Conservation (phyloP, 2,797 vertebrate genomes). For the Arremon aurantiirostris region DNA sequence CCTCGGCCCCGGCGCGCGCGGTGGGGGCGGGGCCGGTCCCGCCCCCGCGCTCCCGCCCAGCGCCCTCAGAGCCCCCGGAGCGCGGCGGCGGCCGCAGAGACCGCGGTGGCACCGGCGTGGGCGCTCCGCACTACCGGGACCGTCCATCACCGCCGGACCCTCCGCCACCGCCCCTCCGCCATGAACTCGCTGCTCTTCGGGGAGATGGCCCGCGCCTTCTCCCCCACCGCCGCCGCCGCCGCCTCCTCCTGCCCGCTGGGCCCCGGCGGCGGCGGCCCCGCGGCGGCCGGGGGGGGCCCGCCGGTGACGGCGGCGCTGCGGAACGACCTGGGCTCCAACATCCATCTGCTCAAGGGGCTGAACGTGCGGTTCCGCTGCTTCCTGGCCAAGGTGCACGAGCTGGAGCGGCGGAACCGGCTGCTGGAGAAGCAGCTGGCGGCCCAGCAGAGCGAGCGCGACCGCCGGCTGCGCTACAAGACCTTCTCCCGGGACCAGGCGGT, state of each 20-base stretch:
- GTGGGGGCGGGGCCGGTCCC: not conserved
- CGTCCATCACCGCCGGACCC: not conserved
- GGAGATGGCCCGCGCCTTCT: slow-evolving; percentile 75
- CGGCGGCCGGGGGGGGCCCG: slow-evolving; percentile 39
- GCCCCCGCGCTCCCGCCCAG: not conserved
- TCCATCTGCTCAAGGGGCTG: slow-evolving; percentile 93
- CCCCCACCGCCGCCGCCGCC: not conserved
- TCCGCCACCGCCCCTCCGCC: not conserved
- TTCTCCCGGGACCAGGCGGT: slow-evolving; percentile 86
- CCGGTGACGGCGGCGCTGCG: slow-evolving; percentile 88
- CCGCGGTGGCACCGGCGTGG: not conserved
- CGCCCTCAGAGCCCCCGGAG: not conserved
- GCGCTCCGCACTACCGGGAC: not conserved
- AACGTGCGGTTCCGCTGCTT: slow-evolving; percentile 97
- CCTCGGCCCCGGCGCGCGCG: not conserved
- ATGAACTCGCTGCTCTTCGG: slow-evolving; percentile 86
- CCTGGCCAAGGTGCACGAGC: slow-evolving; percentile 93
- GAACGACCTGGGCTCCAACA: slow-evolving; percentile 95
- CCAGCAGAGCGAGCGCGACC: slow-evolving; percentile 78
- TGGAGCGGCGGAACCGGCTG: slow-evolving; percentile 92
- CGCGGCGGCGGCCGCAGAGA: not conserved
- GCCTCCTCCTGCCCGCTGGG: slow-evolving; percentile 42
- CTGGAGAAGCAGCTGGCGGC: slow-evolving; percentile 90
- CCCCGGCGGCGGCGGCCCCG: not conserved
- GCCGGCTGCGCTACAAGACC: slow-evolving; percentile 76